These are phyloP conservation scores for Tachypleus tridentatus DNA, from an alignment of 1,140 invertebrate genomes.

Conservation along the genomic window DNA sequence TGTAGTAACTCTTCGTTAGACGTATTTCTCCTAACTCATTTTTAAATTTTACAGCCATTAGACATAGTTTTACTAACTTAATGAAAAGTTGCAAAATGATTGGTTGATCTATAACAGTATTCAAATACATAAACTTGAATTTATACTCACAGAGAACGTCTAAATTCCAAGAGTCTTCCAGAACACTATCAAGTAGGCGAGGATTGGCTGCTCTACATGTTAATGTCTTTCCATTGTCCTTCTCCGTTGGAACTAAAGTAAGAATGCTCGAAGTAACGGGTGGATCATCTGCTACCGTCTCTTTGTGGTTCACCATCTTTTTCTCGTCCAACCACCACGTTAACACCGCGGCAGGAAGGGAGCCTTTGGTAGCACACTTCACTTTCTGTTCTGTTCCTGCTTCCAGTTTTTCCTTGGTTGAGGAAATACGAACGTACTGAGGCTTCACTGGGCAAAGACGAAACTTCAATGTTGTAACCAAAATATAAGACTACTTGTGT, in stretches of 20 bases:
- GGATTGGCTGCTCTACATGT: conserved; percentile 22
- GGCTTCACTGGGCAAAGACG: no score
- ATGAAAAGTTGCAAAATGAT: no score
- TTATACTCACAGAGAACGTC: conserved; percentile 1
- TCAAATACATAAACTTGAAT: background rate
- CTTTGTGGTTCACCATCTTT: conserved; percentile 32
- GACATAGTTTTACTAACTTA: no score
- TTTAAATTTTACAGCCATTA: no score
- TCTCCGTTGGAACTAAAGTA: conserved; percentile 12
- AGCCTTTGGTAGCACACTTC: conserved; percentile 40
- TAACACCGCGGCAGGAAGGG: conserved; percentile 62
- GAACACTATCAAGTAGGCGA: conserved; percentile 39
- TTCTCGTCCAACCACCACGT: conserved; percentile 69
- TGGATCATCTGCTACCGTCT: conserved; percentile 33
- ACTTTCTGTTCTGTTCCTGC: background rate
- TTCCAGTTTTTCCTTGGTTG: no score
- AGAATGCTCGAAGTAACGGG: conserved; percentile 20
- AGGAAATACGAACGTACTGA: no score
- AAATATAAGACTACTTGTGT: no score
- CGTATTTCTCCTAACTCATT: no score
- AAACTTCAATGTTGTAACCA: no score
- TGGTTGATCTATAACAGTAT: no score
- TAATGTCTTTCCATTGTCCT: conserved; percentile 17
- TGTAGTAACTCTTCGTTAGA: no score
- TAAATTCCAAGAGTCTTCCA: conserved; percentile 39